Evolutionary conservation across 2,113 vertebrate species (phyloP), one percentile per base, ranked within the genome.

Genomic region (Athene cunicularia): DNA sequence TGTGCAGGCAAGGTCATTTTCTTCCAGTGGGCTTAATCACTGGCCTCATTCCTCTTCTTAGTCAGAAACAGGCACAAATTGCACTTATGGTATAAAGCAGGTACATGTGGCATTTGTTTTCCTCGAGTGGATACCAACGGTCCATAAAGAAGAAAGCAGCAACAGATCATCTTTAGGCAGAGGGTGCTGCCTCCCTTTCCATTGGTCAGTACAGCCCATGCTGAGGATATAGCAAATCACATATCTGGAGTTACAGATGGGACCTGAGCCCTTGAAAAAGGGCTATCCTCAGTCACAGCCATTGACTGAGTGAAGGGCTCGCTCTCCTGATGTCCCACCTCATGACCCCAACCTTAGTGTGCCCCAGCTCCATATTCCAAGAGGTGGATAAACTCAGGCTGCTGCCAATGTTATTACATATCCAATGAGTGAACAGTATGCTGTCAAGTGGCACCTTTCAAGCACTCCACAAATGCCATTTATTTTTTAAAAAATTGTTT

Each of bases 401-500:
- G 19, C 17, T 81, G 43, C 9, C 26, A 33, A 2, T 35, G 5
- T 23, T 87, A 45, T 59, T 67, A 85, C 28, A 22, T 15, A 84
- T 19, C 3, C 16, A 27, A 14, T 3, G 5, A 75, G 14, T 52
- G 32, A 94, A 63, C 43, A 81, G 7, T 5, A 58, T 72, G 62
- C 39, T 87, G 50, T 47, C 37, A 89, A 59, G 12, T 37, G 52
- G 6, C 72, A 87, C 20, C 43, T 95, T 91, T 95, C 86, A 92
- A 92, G 30, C 60, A 76, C 37, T 76, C 41, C 16, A 28, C 16
- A 81, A 73, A 71, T 59, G 56, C 55, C 8, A 81, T 92, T 88
- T 96, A 80, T 81, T 88, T 81, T 88, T 97, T 86, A 86, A 94
- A 94, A 86, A 90, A 80, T 72, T 88, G 90, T 81, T 88, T 63